These are phyloP conservation scores for Rugalucina vietnamica DNA, from an alignment of 2,888 invertebrate genomes.

Conservation along the genomic window DNA sequence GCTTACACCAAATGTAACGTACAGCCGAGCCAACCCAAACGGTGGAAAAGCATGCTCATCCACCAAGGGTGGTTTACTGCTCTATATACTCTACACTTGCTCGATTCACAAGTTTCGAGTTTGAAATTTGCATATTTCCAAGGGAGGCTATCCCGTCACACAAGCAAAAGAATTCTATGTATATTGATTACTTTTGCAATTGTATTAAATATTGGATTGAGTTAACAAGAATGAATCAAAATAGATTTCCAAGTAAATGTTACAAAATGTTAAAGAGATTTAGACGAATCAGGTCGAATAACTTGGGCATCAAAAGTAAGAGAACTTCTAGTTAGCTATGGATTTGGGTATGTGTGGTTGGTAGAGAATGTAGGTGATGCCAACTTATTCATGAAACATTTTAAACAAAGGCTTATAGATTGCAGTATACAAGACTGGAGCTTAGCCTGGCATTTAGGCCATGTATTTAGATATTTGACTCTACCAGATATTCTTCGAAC, in stretches of 20 bases:
- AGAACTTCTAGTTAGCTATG: neutral
- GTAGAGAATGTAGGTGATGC: neutral
- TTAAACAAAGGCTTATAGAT: neutral
- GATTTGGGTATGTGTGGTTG: neutral
- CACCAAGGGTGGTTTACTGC: no score
- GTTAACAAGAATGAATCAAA: neutral
- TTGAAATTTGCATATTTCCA: no score
- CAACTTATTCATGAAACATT: neutral
- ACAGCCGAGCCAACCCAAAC: no score
- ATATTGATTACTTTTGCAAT: neutral
- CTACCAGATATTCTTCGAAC: no score
- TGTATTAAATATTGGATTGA: neutral
- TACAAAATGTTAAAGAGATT: neutral
- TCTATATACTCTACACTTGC: no score
- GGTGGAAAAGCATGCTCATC: no score
- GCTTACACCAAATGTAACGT: no score
- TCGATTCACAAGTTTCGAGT: no score
- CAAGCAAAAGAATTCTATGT: no score
- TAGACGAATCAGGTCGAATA: neutral
- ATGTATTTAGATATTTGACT: no score
- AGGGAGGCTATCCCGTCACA: no score
- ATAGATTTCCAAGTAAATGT: neutral
- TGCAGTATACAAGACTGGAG: neutral
- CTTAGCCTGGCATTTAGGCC: no score
- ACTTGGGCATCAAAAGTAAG: neutral